Evolutionary conservation across 2,113 vertebrate genomes (phyloP).

Genomic region (Urocynchramus pylzowi): DNA sequence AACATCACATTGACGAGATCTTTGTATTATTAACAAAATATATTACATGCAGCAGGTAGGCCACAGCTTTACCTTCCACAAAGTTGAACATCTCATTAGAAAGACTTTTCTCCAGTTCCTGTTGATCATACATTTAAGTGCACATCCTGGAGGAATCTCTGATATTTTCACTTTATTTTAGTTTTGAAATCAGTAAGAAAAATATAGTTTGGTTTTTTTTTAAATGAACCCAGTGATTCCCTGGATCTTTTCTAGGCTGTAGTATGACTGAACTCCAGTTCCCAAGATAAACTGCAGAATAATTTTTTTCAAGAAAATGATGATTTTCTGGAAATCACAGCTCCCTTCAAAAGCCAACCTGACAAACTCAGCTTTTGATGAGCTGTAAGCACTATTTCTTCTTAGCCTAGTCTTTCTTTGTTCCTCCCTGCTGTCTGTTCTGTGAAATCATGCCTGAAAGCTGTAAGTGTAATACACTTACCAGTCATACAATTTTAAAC

Average conservation of each 20-base stretch:
- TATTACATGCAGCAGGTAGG: background rate
- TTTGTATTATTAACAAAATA: background rate
- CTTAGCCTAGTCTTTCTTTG: background rate
- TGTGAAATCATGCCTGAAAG: conserved; percentile 41
- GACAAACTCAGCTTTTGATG: background rate
- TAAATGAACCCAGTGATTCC: background rate
- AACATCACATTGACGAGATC: background rate
- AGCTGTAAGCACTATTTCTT: background rate
- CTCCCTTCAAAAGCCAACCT: background rate
- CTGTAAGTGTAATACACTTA: conserved; percentile 1
- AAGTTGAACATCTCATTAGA: background rate
- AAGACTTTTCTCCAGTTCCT: background rate
- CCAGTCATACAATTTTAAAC: conserved; percentile 41
- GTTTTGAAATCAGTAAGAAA: background rate
- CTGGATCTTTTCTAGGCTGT: background rate
- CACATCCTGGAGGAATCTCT: background rate
- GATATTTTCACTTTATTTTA: background rate
- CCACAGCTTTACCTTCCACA: background rate
- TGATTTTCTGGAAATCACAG: background rate
- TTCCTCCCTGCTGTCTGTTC: background rate
- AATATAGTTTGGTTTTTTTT: rapidly evolving
- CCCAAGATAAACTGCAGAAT: background rate
- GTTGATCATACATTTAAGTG: background rate
- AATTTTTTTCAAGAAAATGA: background rate
- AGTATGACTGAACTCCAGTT: rapidly evolving